Base-by-base conservation (phyloP, 1,140 invertebrate genomes). In the Diachasmimorpha longicaudata region DNA sequence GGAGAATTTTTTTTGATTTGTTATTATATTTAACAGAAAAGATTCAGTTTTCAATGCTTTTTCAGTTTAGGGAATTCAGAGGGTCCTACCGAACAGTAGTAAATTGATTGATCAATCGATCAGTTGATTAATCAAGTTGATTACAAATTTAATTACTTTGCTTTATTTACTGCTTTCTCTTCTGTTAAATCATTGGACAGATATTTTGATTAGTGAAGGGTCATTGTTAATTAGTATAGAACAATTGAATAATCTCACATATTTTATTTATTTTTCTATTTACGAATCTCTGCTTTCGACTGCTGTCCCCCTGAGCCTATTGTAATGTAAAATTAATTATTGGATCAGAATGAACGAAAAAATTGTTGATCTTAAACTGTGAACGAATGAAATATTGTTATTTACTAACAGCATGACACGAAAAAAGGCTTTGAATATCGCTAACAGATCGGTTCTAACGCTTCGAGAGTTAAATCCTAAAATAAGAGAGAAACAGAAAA, bases 401-500 rank as follows among this genome's bases (percentile, higher is more conserved):
- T 81, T 86, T 82, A 85, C 83, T 88, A 87, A 88, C 86, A 87
- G 87, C 86, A 88, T 88, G 87, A 86, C 84, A 87, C 11, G 52
- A 16, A 16, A 58, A 58, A 58, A 19, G 19, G 52, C 52, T 87
- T 88, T 81, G 36, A 72, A 68, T 0, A 36, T 71, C 13, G 42
- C 36, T 31, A 31, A 31, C 31, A 3, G 31, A 6, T 31, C 31
- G 31, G 66, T 52, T 55, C n/a, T 55, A 4, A 55, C 19, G 48
- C 48, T 55, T 55, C 48, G 9, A 16, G 44, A 37, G 14, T 70
- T 39, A 4, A 71, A 71, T 71, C 48, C 48, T 52, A n/a, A 44
- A 23, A 16, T 13, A 11, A 23, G 6, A 23, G 3, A 23, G 25
- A 19, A 46, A 19, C 0, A 36, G 23, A 31, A 31, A 31, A 70